Conservation (phyloP, 2,888 invertebrate species). For the Pterostichus madidus region DNA sequence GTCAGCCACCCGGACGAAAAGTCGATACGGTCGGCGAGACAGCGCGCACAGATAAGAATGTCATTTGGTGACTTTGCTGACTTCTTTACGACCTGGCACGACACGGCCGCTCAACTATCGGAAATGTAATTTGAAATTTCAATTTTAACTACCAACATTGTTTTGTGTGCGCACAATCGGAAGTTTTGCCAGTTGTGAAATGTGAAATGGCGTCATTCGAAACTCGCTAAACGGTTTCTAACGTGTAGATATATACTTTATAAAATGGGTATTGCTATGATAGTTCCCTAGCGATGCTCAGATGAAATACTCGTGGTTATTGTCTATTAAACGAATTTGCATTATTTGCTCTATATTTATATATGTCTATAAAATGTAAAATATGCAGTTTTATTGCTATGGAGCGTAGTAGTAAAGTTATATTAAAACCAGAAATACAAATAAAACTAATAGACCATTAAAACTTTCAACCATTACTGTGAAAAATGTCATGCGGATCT, state of each 20-base stretch:
- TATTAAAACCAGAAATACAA: too few relatives aligned
- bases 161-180: conserved; percentile 31
- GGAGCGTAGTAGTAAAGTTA: too few relatives aligned
- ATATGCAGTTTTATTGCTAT: too few relatives aligned
- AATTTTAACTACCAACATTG: conserved; percentile 60
- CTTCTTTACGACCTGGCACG: conserved; percentile 57
- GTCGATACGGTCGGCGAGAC: conserved; percentile 53
- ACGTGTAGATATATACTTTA: conserved; percentile 34
- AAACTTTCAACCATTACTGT: too few relatives aligned
- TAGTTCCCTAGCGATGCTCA: neutral
- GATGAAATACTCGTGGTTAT: too few relatives aligned
- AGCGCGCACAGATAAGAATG: conserved; percentile 56
- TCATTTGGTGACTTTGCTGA: conserved; percentile 62
- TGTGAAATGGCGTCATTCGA: conserved; percentile 47
- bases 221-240: conserved; percentile 49
- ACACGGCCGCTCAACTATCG: conserved; percentile 57
- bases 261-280: conserved; percentile 15
- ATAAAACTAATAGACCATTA: too few relatives aligned
- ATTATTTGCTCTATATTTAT: too few relatives aligned
- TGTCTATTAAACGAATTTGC: too few relatives aligned
- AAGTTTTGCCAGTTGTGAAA: conserved; percentile 24
- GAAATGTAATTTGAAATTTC: conserved; percentile 65
- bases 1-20: neutral
- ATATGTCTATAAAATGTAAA: too few relatives aligned
- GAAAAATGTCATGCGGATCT: too few relatives aligned